phyloP scores from a whole-genome alignment of 2,797 vertebrate genomes.

The Liparis tanakae region DNA sequence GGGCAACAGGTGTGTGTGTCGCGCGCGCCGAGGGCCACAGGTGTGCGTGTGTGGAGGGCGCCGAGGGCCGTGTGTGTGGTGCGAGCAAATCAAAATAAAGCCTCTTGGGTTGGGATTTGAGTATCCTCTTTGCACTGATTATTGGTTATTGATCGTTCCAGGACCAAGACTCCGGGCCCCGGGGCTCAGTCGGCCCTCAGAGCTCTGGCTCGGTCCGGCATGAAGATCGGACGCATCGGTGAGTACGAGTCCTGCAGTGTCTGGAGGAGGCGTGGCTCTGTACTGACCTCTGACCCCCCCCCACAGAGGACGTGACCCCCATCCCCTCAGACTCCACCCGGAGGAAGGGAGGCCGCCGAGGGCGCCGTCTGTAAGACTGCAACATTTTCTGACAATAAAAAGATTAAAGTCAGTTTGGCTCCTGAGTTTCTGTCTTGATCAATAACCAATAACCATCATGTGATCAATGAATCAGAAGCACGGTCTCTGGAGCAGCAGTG shows the following conservation, averaged over 20 bases:
- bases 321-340: conserved; percentile 98
- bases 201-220: conserved; percentile 95
- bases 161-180: conserved; percentile 97
- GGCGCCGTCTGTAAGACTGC: conserved; percentile 92
- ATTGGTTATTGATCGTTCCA: conserved; percentile 56
- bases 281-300: too few species aligned
- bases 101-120: too few species aligned
- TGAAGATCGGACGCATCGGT: conserved; percentile 99
- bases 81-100: too few species aligned
- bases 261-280: too few species aligned
- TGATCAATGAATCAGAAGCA: too few species aligned
- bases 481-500: too few species aligned
- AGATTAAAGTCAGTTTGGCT: not conserved
- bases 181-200: conserved; percentile 97
- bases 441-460: too few species aligned
- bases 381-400: conserved; percentile 86
- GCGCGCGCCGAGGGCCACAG: too few species aligned
- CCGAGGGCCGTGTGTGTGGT: too few species aligned
- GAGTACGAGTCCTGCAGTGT: conserved; percentile 12
- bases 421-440: not conserved
- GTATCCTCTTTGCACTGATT: too few species aligned
- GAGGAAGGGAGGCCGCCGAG: conserved; percentile 97
- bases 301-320: conserved; percentile 96
- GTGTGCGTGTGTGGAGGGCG: too few species aligned
- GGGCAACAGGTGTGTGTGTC: conserved; percentile 90